Conservation (phyloP, 2,888 invertebrate species). For the Macroteleia sp. region DNA sequence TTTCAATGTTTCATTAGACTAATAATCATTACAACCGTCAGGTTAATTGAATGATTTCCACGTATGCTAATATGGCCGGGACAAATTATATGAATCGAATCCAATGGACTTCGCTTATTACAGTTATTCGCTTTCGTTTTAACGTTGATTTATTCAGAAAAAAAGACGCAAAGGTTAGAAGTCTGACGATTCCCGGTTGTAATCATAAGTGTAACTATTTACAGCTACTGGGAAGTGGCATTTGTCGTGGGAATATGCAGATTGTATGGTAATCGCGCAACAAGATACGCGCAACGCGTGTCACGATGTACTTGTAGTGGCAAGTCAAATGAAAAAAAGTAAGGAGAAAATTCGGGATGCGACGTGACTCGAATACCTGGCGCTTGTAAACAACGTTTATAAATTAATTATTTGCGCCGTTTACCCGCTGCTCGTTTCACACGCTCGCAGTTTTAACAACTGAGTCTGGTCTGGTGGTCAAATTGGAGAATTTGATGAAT, state of each 20-base stretch:
- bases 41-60: conserved; percentile 46
- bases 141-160: conserved; percentile 23
- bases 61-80: conserved; percentile 6
- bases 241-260: conserved; percentile 78
- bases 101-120: conserved; percentile 8
- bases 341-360: conserved; percentile 52
- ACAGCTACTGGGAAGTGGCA: conserved; percentile 72
- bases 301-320: conserved; percentile 60
- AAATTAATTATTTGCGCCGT: conserved; percentile 48
- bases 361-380: conserved; percentile 46
- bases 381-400: conserved; percentile 43
- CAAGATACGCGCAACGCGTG: conserved; percentile 76
- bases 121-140: conserved; percentile 33
- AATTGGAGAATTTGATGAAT: no score
- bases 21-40: conserved; percentile 28
- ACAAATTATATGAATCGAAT: conserved; percentile 21
- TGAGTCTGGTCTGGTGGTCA: no score
- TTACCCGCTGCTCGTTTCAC: conserved; percentile 20
- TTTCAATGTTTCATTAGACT: neutral
- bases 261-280: conserved; percentile 79
- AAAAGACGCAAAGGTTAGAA: conserved; percentile 49
- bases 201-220: conserved; percentile 70
- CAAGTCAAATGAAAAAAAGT: conserved; percentile 27
- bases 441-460: conserved; percentile 7
- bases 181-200: conserved; percentile 49